Base-by-base conservation (phyloP, 2,113 vertebrate species). In the Pomatostomus ruficeps region DNA sequence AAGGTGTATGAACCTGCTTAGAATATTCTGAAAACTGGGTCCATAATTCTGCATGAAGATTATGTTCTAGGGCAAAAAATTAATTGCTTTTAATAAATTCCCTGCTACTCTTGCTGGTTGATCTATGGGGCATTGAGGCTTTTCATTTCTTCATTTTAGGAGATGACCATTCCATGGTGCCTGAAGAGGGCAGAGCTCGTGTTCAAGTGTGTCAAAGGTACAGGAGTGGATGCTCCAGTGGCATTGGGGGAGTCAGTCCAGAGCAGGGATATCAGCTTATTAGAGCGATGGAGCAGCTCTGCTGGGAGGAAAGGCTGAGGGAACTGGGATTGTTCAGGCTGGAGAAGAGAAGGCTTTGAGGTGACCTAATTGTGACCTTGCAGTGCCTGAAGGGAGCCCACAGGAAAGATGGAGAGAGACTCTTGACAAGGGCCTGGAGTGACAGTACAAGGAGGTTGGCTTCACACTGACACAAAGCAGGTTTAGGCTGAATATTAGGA, bases 161-260 rank as follows among this genome's bases (percentile, higher is more conserved):
- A 98, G 96, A 98, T 98, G 98, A 98, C 98, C 55, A 98, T 98
- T 93, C 98, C 98, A 1, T 98, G 98, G 98, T 98, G 98, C 82
- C 96, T 98, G 88, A 98, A 97, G 95, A 98, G 98, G 91, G 97
- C 98, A 35, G 98, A 97, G 70, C 97, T 98, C 35, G 99, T 99
- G 26, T 99, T 99, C 97, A 99, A 99, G 97, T 99, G 99, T 22
- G 98, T 99, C 73, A 99, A 99, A 99, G 99, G 99, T 97, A 93
- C 0, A 29, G 98, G 94, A 98, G 88, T 49, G 43, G 67, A 63
- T 59, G 11, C 51, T 65, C 29, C 38, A 25, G 12, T 24, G 73
- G n/a, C 38, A 15, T 33, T 16, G 52, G 52, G 14, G 38, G 38
- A 59, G n/a, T 38, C n/a, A 59, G n/a, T 0, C 51, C 43, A 73